Evolutionary conservation across 2,797 vertebrate genomes (phyloP).

Genomic region (Kryptopterus vitreolus): DNA sequence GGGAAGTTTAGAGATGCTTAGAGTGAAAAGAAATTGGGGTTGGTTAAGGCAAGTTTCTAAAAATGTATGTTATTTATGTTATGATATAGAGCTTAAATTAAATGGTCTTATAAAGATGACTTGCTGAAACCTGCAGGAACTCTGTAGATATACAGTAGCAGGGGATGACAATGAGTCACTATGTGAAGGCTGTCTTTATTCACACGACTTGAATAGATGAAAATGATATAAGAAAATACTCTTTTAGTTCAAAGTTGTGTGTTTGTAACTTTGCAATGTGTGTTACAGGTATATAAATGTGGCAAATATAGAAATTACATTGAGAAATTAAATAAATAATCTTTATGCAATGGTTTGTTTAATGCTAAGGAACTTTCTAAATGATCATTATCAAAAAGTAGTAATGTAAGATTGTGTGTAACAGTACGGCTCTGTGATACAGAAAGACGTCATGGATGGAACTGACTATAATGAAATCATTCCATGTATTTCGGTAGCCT

Average conservation of each 20-base stretch:
- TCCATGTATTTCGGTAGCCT: constrained; percentile 10
- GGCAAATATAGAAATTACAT: too few relatives aligned
- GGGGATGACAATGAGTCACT: neutral
- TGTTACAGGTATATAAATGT: neutral
- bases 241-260: neutral
- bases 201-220: too few relatives aligned
- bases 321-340: too few relatives aligned
- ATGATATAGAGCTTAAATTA: too few relatives aligned
- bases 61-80: too few relatives aligned
- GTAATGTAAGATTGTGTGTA: neutral
- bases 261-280: neutral
- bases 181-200: neutral
- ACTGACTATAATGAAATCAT: neutral
- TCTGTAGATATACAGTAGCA: neutral
- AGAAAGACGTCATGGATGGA: neutral
- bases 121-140: too few relatives aligned
- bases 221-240: neutral
- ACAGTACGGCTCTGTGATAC: neutral
- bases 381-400: neutral
- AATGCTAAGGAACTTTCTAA: neutral
- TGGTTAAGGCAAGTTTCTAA: too few relatives aligned
- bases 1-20: too few relatives aligned
- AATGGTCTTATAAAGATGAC: too few relatives aligned
- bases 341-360: too few relatives aligned
- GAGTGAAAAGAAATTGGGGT: too few relatives aligned